A percentile compares a stretch with the other conserved stretches of the same genome.
These are phyloP conservation scores for Dinoponera quadriceps DNA, from an alignment of 1,140 invertebrate species.

Conservation along the genomic window DNA sequence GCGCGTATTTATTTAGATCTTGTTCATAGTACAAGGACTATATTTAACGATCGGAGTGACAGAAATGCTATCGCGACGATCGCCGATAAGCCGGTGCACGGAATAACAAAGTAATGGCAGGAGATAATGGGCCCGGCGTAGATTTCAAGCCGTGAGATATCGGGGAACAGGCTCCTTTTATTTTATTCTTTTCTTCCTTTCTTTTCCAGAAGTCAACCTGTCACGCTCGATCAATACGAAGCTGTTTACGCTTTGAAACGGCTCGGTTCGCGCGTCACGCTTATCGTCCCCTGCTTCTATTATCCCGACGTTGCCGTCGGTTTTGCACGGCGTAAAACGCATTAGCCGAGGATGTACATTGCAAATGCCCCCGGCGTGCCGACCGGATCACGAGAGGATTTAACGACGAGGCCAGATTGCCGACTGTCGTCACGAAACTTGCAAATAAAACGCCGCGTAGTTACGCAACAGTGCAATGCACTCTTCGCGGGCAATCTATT, in stretches of 20 bases:
- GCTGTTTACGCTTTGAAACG: no score
- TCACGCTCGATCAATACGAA: no score
- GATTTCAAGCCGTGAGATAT: no score
- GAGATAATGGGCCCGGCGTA: no score
- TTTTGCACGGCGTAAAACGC: not conserved
- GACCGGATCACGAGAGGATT: not conserved
- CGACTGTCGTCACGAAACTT: constrained; percentile 61
- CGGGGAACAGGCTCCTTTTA: no score
- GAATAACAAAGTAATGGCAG: no score
- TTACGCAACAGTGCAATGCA: constrained; percentile 83
- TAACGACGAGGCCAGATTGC: constrained; percentile 4
- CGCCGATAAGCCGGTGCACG: not conserved
- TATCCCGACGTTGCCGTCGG: not conserved
- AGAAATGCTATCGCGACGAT: not conserved
- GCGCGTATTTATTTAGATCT: constrained; percentile 48
- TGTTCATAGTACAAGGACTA: constrained; percentile 36
- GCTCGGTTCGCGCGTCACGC: no score
- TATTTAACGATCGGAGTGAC: not conserved
- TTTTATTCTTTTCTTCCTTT: no score
- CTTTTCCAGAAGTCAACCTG: no score
- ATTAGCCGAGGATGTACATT: not conserved
- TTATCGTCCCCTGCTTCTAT: no score
- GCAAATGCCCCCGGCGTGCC: constrained; percentile 6
- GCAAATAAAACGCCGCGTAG: constrained; percentile 77
- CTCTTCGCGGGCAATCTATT: constrained; percentile 81